A percentile compares a stretch with the other conserved stretches of the same genome.
These are phyloP conservation scores for Drosophila punjabiensis DNA, from an alignment of 1,140 invertebrate genomes.

Conservation along the genomic window DNA sequence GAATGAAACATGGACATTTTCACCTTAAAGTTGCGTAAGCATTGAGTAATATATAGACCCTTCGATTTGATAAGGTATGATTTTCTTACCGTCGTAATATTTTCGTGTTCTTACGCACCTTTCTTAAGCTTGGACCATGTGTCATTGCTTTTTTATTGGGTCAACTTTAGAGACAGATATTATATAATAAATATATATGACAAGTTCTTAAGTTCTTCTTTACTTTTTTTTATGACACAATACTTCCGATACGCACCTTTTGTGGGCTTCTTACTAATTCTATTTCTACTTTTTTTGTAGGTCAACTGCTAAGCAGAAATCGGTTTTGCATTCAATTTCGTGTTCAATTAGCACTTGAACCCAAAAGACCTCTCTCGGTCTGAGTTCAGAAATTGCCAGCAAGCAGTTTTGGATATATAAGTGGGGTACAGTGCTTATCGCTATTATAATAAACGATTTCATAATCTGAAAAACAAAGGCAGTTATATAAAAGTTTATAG, in stretches of 20 bases:
- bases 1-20: neutral
- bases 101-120: constrained; percentile 12
- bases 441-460: neutral
- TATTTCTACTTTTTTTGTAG: constrained; percentile 23
- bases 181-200: neutral
- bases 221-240: neutral
- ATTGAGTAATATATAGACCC: constrained; percentile 17
- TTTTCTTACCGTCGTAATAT: neutral
- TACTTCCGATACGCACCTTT: constrained; percentile 15
- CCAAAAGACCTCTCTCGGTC: constrained; percentile 61
- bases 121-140: constrained; percentile 12
- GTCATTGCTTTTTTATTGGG: constrained; percentile 33
- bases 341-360: constrained; percentile 74
- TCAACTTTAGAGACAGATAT: neutral
- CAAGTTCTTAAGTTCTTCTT: neutral
- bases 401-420: constrained; percentile 36
- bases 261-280: neutral
- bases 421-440: constrained; percentile 11
- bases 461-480: too few relatives aligned
- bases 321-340: constrained; percentile 59
- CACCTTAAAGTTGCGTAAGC: constrained; percentile 14
- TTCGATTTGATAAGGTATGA: constrained; percentile 27
- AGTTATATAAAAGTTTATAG: too few relatives aligned
- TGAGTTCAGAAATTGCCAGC: constrained; percentile 35
- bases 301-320: constrained; percentile 48